These are phyloP conservation scores for Leptobrachium ailaonicum DNA, from an alignment of 2,113 vertebrate species.

Conservation along the genomic window DNA sequence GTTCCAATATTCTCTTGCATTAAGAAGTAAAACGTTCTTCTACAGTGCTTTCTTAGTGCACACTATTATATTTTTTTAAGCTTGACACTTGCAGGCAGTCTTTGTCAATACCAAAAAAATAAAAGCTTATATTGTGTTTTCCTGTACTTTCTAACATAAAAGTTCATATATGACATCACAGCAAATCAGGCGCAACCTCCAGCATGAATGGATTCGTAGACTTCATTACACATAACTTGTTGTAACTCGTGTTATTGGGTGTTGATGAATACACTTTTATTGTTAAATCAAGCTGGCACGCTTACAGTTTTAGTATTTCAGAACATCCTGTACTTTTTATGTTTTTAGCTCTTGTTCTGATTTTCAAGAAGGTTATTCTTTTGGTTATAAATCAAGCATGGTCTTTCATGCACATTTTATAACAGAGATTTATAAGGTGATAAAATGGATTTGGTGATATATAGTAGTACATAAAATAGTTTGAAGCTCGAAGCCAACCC, in stretches of 20 bases:
- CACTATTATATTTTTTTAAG: too few species aligned
- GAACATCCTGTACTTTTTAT: slow-evolving; percentile 39
- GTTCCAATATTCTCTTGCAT: too few species aligned
- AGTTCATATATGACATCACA: neutral
- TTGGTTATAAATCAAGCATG: slow-evolving; percentile 45
- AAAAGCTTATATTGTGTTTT: too few species aligned
- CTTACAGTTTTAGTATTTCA: slow-evolving; percentile 36
- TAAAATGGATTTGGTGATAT: slow-evolving; percentile 49
- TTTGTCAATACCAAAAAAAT: too few species aligned
- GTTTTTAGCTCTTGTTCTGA: slow-evolving; percentile 40
- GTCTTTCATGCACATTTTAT: slow-evolving; percentile 48
- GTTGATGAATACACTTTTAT: neutral
- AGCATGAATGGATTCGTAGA: neutral
- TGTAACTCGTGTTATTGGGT: neutral
- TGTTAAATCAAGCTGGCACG: slow-evolving; percentile 13
- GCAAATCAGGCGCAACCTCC: neutral
- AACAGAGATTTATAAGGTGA: slow-evolving; percentile 46
- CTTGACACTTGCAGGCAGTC: too few species aligned
- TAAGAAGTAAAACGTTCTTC: too few species aligned
- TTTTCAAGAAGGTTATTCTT: slow-evolving; percentile 47
- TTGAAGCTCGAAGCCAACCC: slow-evolving; percentile 35
- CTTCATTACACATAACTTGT: neutral
- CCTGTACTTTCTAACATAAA: too few species aligned
- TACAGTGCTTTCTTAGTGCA: too few species aligned
- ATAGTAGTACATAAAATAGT: slow-evolving; percentile 33